Evolutionary conservation across 2,113 vertebrate species (phyloP).

Genomic region (Laticauda colubrina): DNA sequence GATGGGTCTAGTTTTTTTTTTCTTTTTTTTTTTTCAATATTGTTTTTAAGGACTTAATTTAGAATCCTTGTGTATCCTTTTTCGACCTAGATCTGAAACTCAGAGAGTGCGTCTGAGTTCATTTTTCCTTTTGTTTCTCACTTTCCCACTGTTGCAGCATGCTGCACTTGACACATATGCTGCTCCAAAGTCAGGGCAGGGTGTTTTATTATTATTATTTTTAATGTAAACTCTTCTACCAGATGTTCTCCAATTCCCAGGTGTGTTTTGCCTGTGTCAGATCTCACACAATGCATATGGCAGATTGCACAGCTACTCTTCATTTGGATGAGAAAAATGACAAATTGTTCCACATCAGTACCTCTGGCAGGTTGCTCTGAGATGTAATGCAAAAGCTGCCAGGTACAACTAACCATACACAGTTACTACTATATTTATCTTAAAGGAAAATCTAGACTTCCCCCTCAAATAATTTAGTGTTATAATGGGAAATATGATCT

Average conservation of each 20-base stretch:
- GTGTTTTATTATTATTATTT: conserved; percentile 56
- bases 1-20: not conserved
- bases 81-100: conserved; percentile 9
- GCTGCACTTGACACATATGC: conserved; percentile 64
- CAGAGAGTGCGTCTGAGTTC: not conserved
- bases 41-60: not conserved
- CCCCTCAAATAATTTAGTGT: not conserved
- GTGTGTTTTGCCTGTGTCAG: conserved; percentile 44
- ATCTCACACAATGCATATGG: not conserved
- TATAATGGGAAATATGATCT: not conserved
- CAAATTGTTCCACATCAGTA: conserved; percentile 8
- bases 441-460: not conserved
- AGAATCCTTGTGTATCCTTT: not conserved
- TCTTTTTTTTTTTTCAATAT: not conserved
- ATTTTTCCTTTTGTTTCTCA: conserved; percentile 9
- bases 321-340: conserved; percentile 39
- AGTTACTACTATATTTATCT: not conserved
- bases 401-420: not conserved
- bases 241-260: conserved; percentile 69
- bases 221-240: conserved; percentile 63
- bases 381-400: conserved; percentile 20
- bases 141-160: conserved; percentile 33
- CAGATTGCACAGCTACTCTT: not conserved
- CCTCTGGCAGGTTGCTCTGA: conserved; percentile 38
- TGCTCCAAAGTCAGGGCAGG: conserved; percentile 58